These are phyloP conservation scores for Cynoglossus semilaevis DNA, from an alignment of 2,113 vertebrate species.

Conservation along the genomic window DNA sequence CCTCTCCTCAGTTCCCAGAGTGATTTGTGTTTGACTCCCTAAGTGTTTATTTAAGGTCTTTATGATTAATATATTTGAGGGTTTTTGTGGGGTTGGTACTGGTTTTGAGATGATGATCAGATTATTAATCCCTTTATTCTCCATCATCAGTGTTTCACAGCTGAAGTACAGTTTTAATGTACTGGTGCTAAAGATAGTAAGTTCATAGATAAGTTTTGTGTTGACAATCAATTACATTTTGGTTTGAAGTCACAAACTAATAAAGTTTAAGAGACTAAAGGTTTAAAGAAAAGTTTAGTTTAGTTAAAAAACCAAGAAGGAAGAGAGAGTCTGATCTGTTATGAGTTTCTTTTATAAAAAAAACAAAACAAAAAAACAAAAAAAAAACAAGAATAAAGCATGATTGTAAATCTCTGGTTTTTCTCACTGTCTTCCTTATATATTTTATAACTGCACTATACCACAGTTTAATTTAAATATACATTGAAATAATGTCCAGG, in stretches of 20 bases:
- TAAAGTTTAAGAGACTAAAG: slow-evolving; percentile 75
- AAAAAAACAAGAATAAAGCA: slow-evolving; percentile 81
- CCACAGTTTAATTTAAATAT: no score
- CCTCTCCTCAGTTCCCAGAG: slow-evolving; percentile 54
- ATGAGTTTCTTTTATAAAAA: slow-evolving; percentile 77
- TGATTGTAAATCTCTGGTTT: slow-evolving; percentile 74
- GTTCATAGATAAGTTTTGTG: slow-evolving; percentile 79
- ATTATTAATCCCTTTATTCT: slow-evolving; percentile 76
- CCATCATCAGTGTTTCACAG: slow-evolving; percentile 78
- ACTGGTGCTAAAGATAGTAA: slow-evolving; percentile 87
- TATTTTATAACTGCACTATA: no score
- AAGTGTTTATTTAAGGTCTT: slow-evolving; percentile 83
- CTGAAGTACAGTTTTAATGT: slow-evolving; percentile 98
- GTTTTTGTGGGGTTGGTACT: slow-evolving; percentile 82
- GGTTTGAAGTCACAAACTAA: slow-evolving; percentile 81
- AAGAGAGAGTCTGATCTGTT: slow-evolving; percentile 65
- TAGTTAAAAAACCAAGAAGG: slow-evolving; percentile 59
- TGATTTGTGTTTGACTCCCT: slow-evolving; percentile 73
- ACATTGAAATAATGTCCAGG: no score
- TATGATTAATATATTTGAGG: slow-evolving; percentile 84
- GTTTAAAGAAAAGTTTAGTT: slow-evolving; percentile 74
- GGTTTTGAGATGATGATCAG: slow-evolving; percentile 76
- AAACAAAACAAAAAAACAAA: no score
- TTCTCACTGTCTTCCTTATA: slow-evolving; percentile 26
- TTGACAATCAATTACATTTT: slow-evolving; percentile 84